A percentile compares a stretch with the other conserved stretches of the same genome.
Evolutionary conservation across 2,113 vertebrate genomes (phyloP).

Genomic region (Panthera uncia): DNA sequence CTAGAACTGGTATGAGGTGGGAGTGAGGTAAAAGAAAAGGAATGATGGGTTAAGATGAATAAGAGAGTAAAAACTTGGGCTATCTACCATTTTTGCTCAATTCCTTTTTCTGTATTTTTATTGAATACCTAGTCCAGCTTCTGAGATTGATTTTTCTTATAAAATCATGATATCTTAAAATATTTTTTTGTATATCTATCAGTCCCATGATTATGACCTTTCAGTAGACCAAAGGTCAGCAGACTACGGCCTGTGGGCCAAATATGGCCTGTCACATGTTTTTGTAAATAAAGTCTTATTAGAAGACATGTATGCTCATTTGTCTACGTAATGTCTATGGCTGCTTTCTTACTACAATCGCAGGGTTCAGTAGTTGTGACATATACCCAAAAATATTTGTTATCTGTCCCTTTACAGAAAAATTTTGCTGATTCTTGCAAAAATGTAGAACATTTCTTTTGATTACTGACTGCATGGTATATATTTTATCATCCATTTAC

Average conservation of each 20-base stretch:
- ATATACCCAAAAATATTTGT: neutral
- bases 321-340: neutral
- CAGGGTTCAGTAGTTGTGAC: neutral
- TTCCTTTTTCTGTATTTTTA: neutral
- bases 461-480: neutral
- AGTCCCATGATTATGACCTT: neutral
- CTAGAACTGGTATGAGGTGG: neutral
- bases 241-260: neutral
- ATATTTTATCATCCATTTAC: neutral
- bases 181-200: neutral
- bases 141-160: neutral
- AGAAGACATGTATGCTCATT: neutral
- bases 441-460: neutral
- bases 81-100: neutral
- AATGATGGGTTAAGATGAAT: neutral
- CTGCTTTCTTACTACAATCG: neutral
- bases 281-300: neutral
- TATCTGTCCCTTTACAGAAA: neutral
- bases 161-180: slow-evolving; percentile 6
- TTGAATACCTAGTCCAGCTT: neutral
- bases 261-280: neutral
- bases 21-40: neutral
- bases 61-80: neutral
- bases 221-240: neutral
- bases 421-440: neutral